Base-by-base conservation (phyloP, 2,797 vertebrate species). In the Enteromius trimaculatus region DNA sequence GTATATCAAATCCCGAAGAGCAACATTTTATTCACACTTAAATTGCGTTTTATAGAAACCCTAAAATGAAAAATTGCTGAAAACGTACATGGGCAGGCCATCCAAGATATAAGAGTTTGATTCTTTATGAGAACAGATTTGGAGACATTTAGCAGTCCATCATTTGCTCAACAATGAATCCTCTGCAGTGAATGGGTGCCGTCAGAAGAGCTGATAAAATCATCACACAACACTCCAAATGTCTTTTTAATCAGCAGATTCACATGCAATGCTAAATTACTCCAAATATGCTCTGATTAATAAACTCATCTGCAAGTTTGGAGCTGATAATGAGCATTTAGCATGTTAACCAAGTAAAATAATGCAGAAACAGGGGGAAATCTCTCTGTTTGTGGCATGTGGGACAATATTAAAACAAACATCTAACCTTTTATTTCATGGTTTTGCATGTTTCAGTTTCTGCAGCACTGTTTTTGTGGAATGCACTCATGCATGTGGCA, bases 381-480 rank as follows among this genome's bases (percentile, higher is more conserved):
- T 16, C 2, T 64, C 26, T 64, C 14, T 31, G 6, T 16, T 3
- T 31, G 14, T 66, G 3, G 8, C 8, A n/a, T 68, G 66, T 44
- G 34, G 21, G 37, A 69, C 10, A 39, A n/a, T 39, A 14, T 68
- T 21, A 53, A 53, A 74, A 6, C 9, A 51, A 34, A 74, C 44
- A 31, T 21, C 2, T 51, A 17, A 13, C 17, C 70, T 49, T 31
- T 6, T 51, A 11, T 34, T 72, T 72, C 0, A 72, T 14, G 1
- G 11, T 39, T 75, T 39, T 9, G 31, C 13, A 16, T 55, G 31
- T 68, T 69, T 81, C 21, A 77, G 51, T 23, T 29, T 16, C 62
- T 72, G 34, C 21, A 29, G 53, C 26, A 2, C n/a, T 58, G n/a
- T 76, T 65, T 79, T 69, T 11, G 68, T 79, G 72, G 62, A 78